Evolutionary conservation across 2,113 vertebrate species (phyloP).

Genomic region (Herpailurus yagouaroundi): DNA sequence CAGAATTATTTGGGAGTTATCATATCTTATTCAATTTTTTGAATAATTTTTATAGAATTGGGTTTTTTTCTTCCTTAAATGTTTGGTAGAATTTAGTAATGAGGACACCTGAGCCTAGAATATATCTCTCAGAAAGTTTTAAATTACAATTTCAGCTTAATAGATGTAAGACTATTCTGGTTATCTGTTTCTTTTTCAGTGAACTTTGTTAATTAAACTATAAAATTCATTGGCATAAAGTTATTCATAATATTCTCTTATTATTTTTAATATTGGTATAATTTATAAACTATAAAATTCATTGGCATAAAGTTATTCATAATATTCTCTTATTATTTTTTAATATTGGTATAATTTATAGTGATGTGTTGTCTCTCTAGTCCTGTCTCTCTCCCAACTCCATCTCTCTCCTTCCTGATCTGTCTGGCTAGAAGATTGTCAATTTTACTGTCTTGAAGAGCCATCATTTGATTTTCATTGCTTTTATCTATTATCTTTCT

Average conservation of each 20-base stretch:
- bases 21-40: background rate
- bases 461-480: background rate
- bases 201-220: background rate
- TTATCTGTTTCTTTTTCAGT: background rate
- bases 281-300: background rate
- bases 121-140: background rate
- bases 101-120: background rate
- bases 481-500: background rate
- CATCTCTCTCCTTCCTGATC: background rate
- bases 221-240: background rate
- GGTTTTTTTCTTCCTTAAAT: background rate
- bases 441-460: background rate
- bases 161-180: background rate
- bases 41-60: background rate
- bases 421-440: background rate
- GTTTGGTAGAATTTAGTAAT: background rate
- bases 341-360: background rate
- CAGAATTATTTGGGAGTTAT: background rate
- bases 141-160: background rate
- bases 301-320: background rate
- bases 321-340: background rate
- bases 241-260: background rate
- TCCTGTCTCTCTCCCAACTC: background rate
- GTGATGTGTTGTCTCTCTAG: background rate
- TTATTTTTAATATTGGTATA: background rate